Conservation (phyloP, 2,888 invertebrate genomes). For the Dyspetes luteomarginatus region DNA sequence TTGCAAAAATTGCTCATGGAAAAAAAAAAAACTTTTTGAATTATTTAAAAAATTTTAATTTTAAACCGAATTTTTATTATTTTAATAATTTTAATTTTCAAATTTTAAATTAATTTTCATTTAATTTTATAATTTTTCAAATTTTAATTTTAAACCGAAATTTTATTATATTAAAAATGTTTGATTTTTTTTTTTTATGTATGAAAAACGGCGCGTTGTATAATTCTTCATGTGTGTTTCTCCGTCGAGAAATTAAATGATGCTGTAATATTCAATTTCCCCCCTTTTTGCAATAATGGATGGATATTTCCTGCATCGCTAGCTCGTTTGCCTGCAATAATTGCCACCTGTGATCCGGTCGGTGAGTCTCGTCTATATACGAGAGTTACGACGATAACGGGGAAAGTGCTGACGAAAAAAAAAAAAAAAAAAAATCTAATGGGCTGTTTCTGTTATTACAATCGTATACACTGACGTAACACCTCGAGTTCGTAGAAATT, state of each 20-base stretch:
- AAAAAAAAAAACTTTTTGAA: not conserved
- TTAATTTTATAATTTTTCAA: too few relatives aligned
- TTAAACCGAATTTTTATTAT: too few relatives aligned
- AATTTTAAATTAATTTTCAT: too few relatives aligned
- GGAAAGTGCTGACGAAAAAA: constrained; percentile 2
- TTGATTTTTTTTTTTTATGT: too few relatives aligned
- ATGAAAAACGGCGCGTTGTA: too few relatives aligned
- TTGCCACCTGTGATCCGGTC: constrained; percentile 15
- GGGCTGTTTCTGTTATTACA: not conserved
- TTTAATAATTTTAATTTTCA: too few relatives aligned
- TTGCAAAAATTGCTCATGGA: not conserved
- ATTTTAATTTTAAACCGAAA: too few relatives aligned
- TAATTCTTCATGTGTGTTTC: not conserved
- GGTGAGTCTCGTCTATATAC: not conserved
- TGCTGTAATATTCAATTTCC: not conserved
- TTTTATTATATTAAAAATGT: too few relatives aligned
- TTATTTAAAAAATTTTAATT: not conserved
- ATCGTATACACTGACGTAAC: not conserved
- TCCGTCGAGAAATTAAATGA: constrained; percentile 10
- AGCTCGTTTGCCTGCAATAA: constrained; percentile 1
- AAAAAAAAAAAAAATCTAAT: not conserved
- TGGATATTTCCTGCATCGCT: not conserved
- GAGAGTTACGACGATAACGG: not conserved
- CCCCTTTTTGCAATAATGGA: not conserved
- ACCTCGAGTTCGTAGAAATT: not conserved